phyloP scores from a whole-genome alignment of 2,113 vertebrate genomes.

The Sphyrna mokarran region DNA sequence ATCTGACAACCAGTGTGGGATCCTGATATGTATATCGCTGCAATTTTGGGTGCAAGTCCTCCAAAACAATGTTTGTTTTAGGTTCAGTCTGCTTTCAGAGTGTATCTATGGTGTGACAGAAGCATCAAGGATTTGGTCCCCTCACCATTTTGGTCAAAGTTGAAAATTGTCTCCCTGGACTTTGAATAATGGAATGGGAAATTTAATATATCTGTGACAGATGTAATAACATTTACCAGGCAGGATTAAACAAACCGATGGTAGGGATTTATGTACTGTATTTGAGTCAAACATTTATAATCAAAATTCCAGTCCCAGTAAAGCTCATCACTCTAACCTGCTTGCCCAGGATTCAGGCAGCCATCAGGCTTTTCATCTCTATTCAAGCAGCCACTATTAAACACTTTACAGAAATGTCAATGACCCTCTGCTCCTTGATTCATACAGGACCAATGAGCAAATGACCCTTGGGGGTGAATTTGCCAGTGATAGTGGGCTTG shows the following conservation, averaged over 20 bases:
- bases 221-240: not conserved
- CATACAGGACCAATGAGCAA: not conserved
- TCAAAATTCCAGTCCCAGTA: not conserved
- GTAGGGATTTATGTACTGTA: not conserved
- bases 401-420: not conserved
- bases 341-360: not conserved
- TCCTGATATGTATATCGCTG: not conserved
- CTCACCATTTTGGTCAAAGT: not conserved
- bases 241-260: not conserved
- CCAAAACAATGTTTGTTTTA: not conserved
- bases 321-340: not conserved
- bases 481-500: not conserved
- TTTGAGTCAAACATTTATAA: conserved; percentile 16
- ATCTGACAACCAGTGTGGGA: not conserved
- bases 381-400: not conserved
- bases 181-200: not conserved
- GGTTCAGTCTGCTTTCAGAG: not conserved
- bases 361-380: no score
- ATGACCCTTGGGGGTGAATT: not conserved
- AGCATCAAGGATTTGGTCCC: not conserved
- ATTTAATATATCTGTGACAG: not conserved
- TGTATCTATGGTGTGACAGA: not conserved
- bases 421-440: not conserved
- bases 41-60: not conserved
- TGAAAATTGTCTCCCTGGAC: not conserved